phyloP scores from a whole-genome alignment of 2,113 vertebrate genomes.

The Paedocypris sp. region DNA sequence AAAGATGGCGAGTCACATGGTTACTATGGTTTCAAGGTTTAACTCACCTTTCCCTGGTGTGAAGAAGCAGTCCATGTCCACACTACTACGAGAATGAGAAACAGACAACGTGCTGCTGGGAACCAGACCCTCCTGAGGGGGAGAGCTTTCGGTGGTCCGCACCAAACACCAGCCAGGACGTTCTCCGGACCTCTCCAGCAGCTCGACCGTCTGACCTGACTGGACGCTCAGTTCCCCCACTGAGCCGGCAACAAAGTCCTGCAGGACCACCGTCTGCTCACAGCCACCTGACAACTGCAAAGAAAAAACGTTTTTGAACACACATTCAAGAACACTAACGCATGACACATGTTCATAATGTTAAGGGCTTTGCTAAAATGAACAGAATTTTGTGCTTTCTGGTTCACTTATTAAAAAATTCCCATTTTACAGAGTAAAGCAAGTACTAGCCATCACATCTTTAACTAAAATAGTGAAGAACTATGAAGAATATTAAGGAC shows the following conservation, averaged over 20 bases:
- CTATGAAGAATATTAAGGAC: no score
- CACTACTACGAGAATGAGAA: conserved; percentile 87
- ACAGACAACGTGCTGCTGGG: conserved; percentile 88
- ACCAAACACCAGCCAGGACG: conserved; percentile 87
- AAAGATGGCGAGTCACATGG: no score
- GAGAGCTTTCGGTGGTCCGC: conserved; percentile 78
- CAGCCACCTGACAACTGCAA: conserved; percentile 86
- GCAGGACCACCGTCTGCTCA: conserved; percentile 86
- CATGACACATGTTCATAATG: no score
- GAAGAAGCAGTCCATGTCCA: conserved; percentile 94
- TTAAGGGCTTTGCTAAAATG: no score
- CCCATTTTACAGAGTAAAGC: no score
- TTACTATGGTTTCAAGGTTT: no score
- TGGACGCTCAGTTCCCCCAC: conserved; percentile 82
- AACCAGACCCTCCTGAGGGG: conserved; percentile 81
- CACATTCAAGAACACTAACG: no score
- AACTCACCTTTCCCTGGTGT: conserved; percentile 76
- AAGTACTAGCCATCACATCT: no score
- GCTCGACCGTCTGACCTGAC: conserved; percentile 91
- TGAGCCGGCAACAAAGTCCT: conserved; percentile 76
- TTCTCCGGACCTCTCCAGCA: conserved; percentile 81
- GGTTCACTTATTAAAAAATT: no score
- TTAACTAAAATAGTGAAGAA: no score
- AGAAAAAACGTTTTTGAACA: no score
- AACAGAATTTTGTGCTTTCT: no score